Percentiles rank a stretch among this genome's conserved stretches.
phyloP scores from a whole-genome alignment of 2,888 invertebrate species.

The Cheilosia scutellata region DNA sequence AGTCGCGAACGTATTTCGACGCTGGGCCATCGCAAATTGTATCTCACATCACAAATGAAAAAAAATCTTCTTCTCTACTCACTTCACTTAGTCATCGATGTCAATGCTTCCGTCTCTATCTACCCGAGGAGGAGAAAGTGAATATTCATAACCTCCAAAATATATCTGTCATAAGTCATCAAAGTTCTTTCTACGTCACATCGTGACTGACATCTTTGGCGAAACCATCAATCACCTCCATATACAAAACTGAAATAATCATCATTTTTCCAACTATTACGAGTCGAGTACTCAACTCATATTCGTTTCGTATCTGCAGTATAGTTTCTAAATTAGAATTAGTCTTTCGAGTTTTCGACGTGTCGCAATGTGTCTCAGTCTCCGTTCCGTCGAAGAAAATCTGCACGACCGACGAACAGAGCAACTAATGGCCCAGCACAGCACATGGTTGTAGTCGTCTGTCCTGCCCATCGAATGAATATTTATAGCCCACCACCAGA shows the following conservation, averaged over 20 bases:
- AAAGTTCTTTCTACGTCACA: slow-evolving; percentile 70
- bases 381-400: slow-evolving; percentile 38
- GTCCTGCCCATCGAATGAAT: slow-evolving; percentile 44
- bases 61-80: slow-evolving; percentile 22
- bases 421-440: slow-evolving; percentile 30
- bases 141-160: neutral
- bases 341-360: slow-evolving; percentile 27
- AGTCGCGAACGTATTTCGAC: slow-evolving; percentile 1
- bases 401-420: slow-evolving; percentile 31
- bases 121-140: neutral
- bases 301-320: neutral
- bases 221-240: slow-evolving; percentile 72
- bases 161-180: slow-evolving; percentile 70
- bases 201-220: slow-evolving; percentile 71
- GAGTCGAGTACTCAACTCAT: neutral
- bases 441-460: neutral
- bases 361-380: slow-evolving; percentile 41
- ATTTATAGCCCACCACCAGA: slow-evolving; percentile 45
- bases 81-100: slow-evolving; percentile 52
- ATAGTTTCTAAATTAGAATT: slow-evolving; percentile 59
- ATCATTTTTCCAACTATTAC: slow-evolving; percentile 39
- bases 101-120: neutral
- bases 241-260: slow-evolving; percentile 63
- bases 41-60: too few species aligned
- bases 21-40: slow-evolving; percentile 5